Conservation (phyloP, 2,113 vertebrate genomes). For the Pholis gunnellus region DNA sequence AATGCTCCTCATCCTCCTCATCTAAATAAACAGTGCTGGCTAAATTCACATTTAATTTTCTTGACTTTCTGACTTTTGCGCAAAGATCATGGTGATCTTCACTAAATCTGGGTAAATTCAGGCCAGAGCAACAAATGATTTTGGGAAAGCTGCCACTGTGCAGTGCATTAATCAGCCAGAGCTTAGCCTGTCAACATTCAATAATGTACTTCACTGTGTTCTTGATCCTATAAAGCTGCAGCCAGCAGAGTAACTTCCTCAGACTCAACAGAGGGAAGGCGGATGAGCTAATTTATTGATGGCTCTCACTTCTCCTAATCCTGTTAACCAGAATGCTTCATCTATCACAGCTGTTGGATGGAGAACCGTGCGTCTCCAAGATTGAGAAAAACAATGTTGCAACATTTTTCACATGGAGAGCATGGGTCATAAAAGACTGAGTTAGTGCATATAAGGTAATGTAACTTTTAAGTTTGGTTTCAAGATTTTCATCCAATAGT, state of each 20-base stretch:
- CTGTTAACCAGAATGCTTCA: slow-evolving; percentile 32
- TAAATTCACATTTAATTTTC: slow-evolving; percentile 3
- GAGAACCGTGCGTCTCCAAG: slow-evolving; percentile 26
- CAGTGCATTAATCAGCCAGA: slow-evolving; percentile 45
- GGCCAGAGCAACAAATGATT: slow-evolving; percentile 25
- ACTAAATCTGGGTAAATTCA: slow-evolving; percentile 4
- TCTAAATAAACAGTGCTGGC: neutral
- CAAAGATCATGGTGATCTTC: slow-evolving; percentile 20
- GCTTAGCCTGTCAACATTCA: slow-evolving; percentile 54
- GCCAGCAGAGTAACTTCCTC: slow-evolving; percentile 21
- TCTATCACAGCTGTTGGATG: slow-evolving; percentile 42
- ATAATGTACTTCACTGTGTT: slow-evolving; percentile 42
- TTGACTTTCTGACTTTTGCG: slow-evolving; percentile 12
- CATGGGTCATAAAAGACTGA: slow-evolving; percentile 17
- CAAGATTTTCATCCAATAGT: neutral
- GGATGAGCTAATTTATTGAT: slow-evolving; percentile 59
- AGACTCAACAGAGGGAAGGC: slow-evolving; percentile 21
- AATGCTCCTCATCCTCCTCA: neutral
- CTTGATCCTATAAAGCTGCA: slow-evolving; percentile 48
- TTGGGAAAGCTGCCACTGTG: slow-evolving; percentile 49
- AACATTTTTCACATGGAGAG: slow-evolving; percentile 20
- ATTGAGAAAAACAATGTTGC: slow-evolving; percentile 38
- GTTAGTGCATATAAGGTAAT: slow-evolving; percentile 52
- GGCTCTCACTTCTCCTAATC: slow-evolving; percentile 40
- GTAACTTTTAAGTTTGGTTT: slow-evolving; percentile 21